Conservation (phyloP, 2,797 vertebrate species). For the Enteromius fasciolatus region DNA sequence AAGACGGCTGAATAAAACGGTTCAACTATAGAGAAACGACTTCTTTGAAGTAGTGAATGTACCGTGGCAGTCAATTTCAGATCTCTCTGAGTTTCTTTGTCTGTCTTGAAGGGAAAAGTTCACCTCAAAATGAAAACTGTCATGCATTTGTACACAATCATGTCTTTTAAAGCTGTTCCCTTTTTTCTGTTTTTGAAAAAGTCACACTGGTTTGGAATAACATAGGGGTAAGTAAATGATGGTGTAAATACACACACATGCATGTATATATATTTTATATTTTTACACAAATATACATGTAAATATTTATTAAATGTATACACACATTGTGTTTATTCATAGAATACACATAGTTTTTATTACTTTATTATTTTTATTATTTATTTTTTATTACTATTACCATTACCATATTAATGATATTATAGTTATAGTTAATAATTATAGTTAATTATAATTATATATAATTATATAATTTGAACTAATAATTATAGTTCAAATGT, state of each 20-base stretch:
- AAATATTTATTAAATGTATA: too few species aligned
- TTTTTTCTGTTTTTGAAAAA: neutral
- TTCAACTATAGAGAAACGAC: neutral
- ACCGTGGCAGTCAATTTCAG: slow-evolving; percentile 1
- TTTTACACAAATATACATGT: too few species aligned
- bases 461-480: too few species aligned
- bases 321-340: too few species aligned
- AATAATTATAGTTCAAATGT: too few species aligned
- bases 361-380: too few species aligned
- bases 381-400: neutral
- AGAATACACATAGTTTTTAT: too few species aligned
- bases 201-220: neutral
- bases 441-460: too few species aligned
- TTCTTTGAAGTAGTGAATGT: neutral
- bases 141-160: neutral
- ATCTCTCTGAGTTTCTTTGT: slow-evolving; percentile 4
- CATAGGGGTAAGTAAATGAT: neutral
- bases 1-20: slow-evolving; percentile 4
- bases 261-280: too few species aligned
- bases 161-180: neutral
- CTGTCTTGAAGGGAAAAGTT: slow-evolving; percentile 2
- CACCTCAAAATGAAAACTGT: slow-evolving; percentile 2
- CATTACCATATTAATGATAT: neutral
- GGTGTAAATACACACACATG: too few species aligned
- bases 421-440: too few species aligned